Conservation (phyloP, 2,113 vertebrate species). For the Burhinus oedicnemus region DNA sequence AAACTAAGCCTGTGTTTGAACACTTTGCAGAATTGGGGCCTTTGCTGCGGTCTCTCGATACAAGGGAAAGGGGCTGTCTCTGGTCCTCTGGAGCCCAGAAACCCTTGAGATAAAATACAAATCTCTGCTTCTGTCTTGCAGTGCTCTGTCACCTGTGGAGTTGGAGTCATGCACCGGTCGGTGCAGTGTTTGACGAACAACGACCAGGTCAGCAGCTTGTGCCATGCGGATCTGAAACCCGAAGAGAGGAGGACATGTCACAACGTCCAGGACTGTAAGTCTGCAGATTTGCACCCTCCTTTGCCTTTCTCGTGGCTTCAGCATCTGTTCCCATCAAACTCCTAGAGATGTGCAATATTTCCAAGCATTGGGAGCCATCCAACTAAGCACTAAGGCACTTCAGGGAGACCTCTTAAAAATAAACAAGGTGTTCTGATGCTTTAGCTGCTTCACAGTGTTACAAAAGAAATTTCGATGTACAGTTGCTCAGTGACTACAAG, state of each 20-base stretch:
- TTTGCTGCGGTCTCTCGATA: not conserved
- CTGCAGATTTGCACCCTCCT: not conserved
- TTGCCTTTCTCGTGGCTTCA: not conserved
- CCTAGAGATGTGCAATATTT: not conserved
- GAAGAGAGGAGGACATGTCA: slow-evolving; percentile 83
- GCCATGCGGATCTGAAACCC: slow-evolving; percentile 77
- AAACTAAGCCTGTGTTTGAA: not conserved
- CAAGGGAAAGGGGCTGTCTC: not conserved
- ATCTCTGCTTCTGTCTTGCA: slow-evolving; percentile 49
- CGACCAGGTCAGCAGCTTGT: slow-evolving; percentile 79
- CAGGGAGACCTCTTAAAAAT: not conserved
- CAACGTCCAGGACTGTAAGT: slow-evolving; percentile 88
- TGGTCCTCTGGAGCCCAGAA: not conserved
- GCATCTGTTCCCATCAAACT: not conserved
- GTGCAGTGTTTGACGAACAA: slow-evolving; percentile 86
- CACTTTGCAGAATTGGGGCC: not conserved
- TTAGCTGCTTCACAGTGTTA: not conserved
- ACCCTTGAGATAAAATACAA: not conserved
- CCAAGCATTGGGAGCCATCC: not conserved
- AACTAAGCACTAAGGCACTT: not conserved
- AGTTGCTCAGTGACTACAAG: not conserved
- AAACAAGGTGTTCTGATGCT: not conserved
- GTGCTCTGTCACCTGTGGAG: slow-evolving; percentile 90
- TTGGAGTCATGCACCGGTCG: slow-evolving; percentile 86
- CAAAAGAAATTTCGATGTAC: not conserved